phyloP scores from a whole-genome alignment of 2,888 invertebrate genomes.

The Cerastis leucographa region DNA sequence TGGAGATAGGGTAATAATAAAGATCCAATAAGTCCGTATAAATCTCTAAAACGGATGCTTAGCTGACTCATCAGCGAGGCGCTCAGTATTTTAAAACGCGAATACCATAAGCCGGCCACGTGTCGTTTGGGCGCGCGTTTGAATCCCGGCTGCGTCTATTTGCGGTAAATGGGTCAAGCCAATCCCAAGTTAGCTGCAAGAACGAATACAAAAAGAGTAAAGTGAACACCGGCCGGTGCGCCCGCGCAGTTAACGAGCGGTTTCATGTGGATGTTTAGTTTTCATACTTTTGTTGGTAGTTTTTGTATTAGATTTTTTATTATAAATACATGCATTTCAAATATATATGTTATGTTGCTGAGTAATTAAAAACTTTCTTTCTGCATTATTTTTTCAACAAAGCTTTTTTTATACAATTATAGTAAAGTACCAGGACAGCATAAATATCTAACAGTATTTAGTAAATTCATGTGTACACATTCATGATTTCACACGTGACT shows the following conservation, averaged over 20 bases:
- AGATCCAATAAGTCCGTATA: slow-evolving; percentile 23
- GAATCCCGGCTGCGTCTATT: slow-evolving; percentile 87
- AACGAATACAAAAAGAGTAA: slow-evolving; percentile 91
- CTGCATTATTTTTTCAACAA: background rate
- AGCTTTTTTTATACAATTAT: background rate
- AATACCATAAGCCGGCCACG: slow-evolving; percentile 76
- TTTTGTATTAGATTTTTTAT: background rate
- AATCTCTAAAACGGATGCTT: slow-evolving; percentile 48
- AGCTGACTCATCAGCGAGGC: slow-evolving; percentile 60
- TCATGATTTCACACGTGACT: slow-evolving; percentile 3
- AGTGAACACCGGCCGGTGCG: slow-evolving; percentile 75
- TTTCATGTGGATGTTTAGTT: slow-evolving; percentile 57
- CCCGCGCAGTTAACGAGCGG: slow-evolving; percentile 46
- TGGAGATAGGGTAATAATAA: too few species aligned
- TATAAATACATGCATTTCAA: background rate
- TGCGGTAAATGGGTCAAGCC: slow-evolving; percentile 89
- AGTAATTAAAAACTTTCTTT: background rate
- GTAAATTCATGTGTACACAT: background rate
- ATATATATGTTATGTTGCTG: too few species aligned
- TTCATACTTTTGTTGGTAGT: slow-evolving; percentile 4
- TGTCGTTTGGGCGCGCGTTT: slow-evolving; percentile 76
- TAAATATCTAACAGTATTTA: background rate
- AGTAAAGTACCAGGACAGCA: background rate
- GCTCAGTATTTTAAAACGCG: slow-evolving; percentile 62
- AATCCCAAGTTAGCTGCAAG: slow-evolving; percentile 89